Base-by-base conservation (phyloP, 1,140 invertebrate genomes). In the Aradophagus sp. region DNA sequence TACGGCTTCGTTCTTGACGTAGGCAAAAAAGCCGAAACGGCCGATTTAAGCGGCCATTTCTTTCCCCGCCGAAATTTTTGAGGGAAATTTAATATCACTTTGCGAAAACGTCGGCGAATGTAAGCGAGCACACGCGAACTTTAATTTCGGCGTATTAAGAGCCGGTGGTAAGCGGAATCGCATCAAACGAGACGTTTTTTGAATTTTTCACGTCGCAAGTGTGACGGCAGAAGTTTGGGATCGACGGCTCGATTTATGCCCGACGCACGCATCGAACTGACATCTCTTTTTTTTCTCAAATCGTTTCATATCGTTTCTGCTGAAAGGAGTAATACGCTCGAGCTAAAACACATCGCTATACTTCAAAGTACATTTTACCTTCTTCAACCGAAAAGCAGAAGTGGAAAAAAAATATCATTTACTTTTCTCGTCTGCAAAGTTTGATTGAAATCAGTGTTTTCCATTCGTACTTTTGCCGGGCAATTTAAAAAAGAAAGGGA, bases 321-420 rank as follows among this genome's bases (percentile, higher is more conserved):
- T 35, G 42, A 31, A 63, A 52, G 38, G 52, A 62, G 67, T 69
- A 69, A 69, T 69, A 58, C 52, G 52, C 39, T 58, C 44, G 35
- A 53, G 45, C 52, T 62, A 71, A 71, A 65, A 71, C 47, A 71
- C 59, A 48, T 70, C 55, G 53, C 20, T 71, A 44, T 61, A 71
- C 68, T 71, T 71, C 59, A 71, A 71, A 71, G 68, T 71, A 65
- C 31, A 65, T 59, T 65, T 63, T 63, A 59, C 47, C 68, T 59
- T 63, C 59, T 63, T 71, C 59, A 71, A 59, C 67, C 29, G 39
- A 63, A 59, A 59, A 59, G 59, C 27, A 53, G 34, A 63, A 58
- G n/a, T n/a, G 39, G 19, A 55, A 61, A 59, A 71, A 44, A 56
- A 27, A 53, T 50, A 63, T 58, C 56, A 42, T 71, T 63, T 23